Percentiles rank a stretch among this genome's conserved stretches.
phyloP scores from a whole-genome alignment of 1,140 invertebrate genomes.

The Eurytemora carolleeae region DNA sequence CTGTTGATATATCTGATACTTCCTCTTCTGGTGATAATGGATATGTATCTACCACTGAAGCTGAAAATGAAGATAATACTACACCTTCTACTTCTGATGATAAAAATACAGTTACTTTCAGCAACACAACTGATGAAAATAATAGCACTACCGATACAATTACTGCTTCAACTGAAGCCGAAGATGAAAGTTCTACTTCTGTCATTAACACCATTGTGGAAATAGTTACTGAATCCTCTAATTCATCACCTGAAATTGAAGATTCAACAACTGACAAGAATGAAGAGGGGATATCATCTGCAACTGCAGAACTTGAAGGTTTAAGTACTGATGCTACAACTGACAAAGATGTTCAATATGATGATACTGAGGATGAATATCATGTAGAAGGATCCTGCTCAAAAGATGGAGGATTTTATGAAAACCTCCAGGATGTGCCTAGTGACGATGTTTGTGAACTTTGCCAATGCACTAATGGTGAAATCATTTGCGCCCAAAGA shows the following conservation, averaged over 20 bases:
- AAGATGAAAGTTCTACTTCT: background rate
- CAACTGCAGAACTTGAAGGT: no score
- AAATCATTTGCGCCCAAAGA: constrained; percentile 18
- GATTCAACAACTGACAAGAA: no score
- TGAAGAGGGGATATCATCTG: no score
- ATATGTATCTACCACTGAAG: background rate
- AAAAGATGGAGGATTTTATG: constrained; percentile 20
- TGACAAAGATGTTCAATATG: no score
- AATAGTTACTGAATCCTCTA: no score
- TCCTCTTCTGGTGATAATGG: constrained; percentile 19
- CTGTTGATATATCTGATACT: no score
- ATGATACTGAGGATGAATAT: background rate
- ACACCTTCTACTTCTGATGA: background rate
- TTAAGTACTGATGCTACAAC: no score
- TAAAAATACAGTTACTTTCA: background rate
- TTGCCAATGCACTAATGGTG: constrained; percentile 19
- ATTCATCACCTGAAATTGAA: no score
- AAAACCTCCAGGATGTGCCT: constrained; percentile 20
- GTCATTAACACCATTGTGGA: background rate
- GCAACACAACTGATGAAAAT: background rate
- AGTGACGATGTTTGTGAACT: constrained; percentile 21
- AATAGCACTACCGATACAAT: background rate
- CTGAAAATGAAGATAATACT: constrained; percentile 10
- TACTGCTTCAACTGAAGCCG: background rate
- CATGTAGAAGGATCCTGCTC: constrained; percentile 17